A percentile compares a stretch with the other conserved stretches of the same genome.
Conservation (phyloP, 2,888 invertebrate species). For the Zygothrica quintamaculata region DNA sequence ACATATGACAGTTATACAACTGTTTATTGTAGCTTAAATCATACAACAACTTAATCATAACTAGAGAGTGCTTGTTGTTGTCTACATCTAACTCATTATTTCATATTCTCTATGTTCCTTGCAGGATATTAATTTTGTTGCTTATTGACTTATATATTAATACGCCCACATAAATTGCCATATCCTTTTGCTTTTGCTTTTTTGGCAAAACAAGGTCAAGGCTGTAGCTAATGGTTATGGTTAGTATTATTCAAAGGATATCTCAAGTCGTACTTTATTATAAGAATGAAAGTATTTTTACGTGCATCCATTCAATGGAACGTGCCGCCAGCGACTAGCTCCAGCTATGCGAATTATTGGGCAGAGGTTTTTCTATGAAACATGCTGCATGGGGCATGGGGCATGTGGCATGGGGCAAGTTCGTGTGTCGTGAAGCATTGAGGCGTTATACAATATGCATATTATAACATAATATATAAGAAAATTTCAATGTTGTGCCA, state of each 20-base stretch:
- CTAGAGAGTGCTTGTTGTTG: too few relatives aligned
- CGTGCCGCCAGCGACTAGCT: conserved; percentile 19
- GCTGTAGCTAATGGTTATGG: conserved; percentile 13
- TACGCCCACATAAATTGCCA: too few relatives aligned
- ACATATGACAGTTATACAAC: too few relatives aligned
- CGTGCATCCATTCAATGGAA: conserved; percentile 49
- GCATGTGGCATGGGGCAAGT: background rate
- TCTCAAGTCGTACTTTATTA: conserved; percentile 26
- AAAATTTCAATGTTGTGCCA: conserved; percentile 39
- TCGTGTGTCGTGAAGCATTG: conserved; percentile 20
- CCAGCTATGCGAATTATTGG: conserved; percentile 22
- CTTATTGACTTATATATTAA: too few relatives aligned
- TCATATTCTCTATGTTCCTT: too few relatives aligned
- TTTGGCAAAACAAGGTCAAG: conserved; percentile 35
- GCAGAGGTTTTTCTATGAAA: conserved; percentile 23
- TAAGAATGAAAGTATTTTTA: conserved; percentile 41
- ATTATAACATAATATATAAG: conserved; percentile 49
- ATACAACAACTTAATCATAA: too few relatives aligned
- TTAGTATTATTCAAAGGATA: conserved; percentile 34
- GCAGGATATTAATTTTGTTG: too few relatives aligned
- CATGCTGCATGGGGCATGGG: background rate
- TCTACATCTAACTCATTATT: too few relatives aligned
- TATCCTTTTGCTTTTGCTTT: background rate
- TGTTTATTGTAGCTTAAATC: too few relatives aligned
- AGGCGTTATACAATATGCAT: conserved; percentile 27